Base-by-base conservation (phyloP, 2,113 vertebrate genomes). In the Natator depressus region DNA sequence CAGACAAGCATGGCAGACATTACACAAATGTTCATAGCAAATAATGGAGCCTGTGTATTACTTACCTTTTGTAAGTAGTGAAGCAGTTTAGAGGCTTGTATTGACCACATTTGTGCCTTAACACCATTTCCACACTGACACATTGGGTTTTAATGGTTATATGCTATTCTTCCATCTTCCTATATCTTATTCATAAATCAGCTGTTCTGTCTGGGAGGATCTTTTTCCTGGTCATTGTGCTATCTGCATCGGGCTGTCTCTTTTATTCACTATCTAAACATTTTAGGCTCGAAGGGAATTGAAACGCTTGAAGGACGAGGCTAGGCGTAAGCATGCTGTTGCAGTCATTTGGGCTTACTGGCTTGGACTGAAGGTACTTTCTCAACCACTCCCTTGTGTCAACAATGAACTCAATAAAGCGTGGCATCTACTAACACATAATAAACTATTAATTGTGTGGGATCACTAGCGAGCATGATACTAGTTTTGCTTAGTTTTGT, bases 331-430 rank as follows among this genome's bases (percentile, higher is more conserved):
- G 98, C 99, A 99, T 96, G 99, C 99, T 91, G 99, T 99, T 93
- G 99, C 99, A 98, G 99, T 99, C 98, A 99, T 99, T 99, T 99
- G 99, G 99, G 99, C 99, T 99, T 99, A 98, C 99, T 99, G 99
- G 99, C 99, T 99, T 99, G 99, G 99, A 99, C 99, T 99, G 95
- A 99, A 99, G 99, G 99, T 99, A 99, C 97, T 98, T 97, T 95
- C 96, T 98, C 94, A 89, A 95, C 88, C 90, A 80, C 98, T 97
- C 96, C 93, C 55, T 10, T 94, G 96, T 93, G 93, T 90, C 95
- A 94, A 81, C 76, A 2, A 90, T 91, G 87, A 96, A 90, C 88
- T 94, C 95, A 13, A 0, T 82, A 53, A 94, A 97, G 95, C 50
- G 95, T 95, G 80, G 95, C 98, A 94, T 91, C 93, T 97, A 95